Evolutionary conservation across 2,888 invertebrate genomes (phyloP), one percentile per base, ranked within the genome.

Genomic region (Ariolimax columbianus): DNA sequence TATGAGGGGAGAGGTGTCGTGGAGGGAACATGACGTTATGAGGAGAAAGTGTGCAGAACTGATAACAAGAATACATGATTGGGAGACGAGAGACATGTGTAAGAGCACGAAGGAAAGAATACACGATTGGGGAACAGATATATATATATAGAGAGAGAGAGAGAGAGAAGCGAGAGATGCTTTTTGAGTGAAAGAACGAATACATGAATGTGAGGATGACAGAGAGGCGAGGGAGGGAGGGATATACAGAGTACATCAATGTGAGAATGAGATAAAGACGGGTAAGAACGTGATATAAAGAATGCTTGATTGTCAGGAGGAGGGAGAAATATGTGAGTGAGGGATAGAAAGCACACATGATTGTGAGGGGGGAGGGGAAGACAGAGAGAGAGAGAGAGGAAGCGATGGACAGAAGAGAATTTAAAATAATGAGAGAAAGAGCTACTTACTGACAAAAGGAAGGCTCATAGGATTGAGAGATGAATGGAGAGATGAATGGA

Each of bases 341-440:
- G 63, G 3, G 63, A 47, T 11, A 47, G 3, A 63, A 14, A 63
- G n/a, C 17, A 47, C 11, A 47, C 19, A 47, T 6, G 51, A 51
- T 0, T 47, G 33, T 2, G 14, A 26, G 40, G 43, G 14, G 14
- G 2, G 89, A 17, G 87, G 23, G 33, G 23, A 19, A n/a, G 19
- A 59, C 38, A n/a, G 55, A 17, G 30, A 36, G 77, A 26, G 47
- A 55, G 77, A 26, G 30, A 19, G 14, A 43, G n/a, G 2, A 23
- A 30, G 14, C 6, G 23, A 77, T 9, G 4, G 59, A 59, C 3
- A 23, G 11, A 9, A 26, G 17, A 59, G 59, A 23, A n/a, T n/a
- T n/a, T n/a, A n/a, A n/a, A n/a, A n/a, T n/a, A n/a, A n/a, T n/a
- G n/a, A n/a, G n/a, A n/a, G n/a, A n/a, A n/a, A n/a, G n/a, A n/a